Evolutionary conservation across 2,113 vertebrate species (phyloP).

Genomic region (Phasianus colchicus): DNA sequence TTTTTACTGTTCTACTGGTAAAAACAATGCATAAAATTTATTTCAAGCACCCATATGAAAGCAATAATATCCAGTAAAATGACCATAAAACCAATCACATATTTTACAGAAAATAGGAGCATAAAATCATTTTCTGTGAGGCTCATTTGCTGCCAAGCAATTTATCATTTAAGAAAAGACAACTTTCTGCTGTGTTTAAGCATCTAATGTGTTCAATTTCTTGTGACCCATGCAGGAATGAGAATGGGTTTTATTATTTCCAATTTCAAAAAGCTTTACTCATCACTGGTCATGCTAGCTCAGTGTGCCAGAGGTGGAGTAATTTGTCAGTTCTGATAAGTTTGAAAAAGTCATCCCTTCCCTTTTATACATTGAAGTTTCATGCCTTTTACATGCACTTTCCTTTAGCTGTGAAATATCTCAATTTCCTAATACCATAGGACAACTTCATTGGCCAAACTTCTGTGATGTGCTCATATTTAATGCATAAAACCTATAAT

Average conservation of each 20-base stretch:
- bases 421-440: not conserved
- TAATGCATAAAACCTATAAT: not conserved
- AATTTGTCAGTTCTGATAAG: slow-evolving; percentile 40
- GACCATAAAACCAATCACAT: slow-evolving; percentile 71
- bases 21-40: slow-evolving; percentile 69
- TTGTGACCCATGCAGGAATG: not conserved
- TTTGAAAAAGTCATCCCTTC: not conserved
- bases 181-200: slow-evolving; percentile 60
- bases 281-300: not conserved
- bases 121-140: slow-evolving; percentile 67
- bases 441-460: not conserved
- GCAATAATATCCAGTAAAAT: slow-evolving; percentile 71
- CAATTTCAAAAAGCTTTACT: slow-evolving; percentile 55
- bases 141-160: slow-evolving; percentile 55
- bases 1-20: slow-evolving; percentile 51
- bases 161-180: slow-evolving; percentile 68
- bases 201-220: slow-evolving; percentile 57
- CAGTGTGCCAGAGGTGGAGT: not conserved
- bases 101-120: slow-evolving; percentile 73
- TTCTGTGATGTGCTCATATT: not conserved
- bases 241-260: slow-evolving; percentile 58
- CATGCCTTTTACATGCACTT: slow-evolving; percentile 10
- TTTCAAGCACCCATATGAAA: slow-evolving; percentile 62
- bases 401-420: not conserved
- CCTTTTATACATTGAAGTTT: not conserved